Conservation (phyloP, 2,113 vertebrate genomes). For the Aphelocoma coerulescens region DNA sequence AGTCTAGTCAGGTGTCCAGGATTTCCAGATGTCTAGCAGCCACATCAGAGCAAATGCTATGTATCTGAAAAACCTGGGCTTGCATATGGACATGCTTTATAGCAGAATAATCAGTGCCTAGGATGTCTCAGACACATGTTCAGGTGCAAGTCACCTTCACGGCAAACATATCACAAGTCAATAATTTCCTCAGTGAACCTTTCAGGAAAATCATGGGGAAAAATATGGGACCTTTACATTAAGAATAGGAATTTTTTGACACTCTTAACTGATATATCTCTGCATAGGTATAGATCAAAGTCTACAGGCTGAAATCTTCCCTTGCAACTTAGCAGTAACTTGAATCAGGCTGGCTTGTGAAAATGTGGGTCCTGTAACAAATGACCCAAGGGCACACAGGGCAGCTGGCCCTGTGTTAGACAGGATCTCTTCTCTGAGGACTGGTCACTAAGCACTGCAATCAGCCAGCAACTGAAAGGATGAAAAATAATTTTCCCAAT, state of each 20-base stretch:
- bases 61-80: not conserved
- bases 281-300: not conserved
- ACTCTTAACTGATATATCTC: not conserved
- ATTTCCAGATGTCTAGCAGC: conserved; percentile 5
- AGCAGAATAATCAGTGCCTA: not conserved
- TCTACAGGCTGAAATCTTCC: not conserved
- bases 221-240: not conserved
- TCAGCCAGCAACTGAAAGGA: not conserved
- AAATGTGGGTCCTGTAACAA: not conserved
- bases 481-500: not conserved
- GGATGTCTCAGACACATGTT: not conserved
- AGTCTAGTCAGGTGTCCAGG: not conserved
- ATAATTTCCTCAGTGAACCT: not conserved
- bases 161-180: not conserved
- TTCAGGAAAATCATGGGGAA: not conserved
- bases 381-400: accelerated
- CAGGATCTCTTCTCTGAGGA: not conserved
- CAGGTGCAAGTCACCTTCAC: not conserved
- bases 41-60: not conserved
- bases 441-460: not conserved
- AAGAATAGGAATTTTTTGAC: not conserved
- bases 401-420: not conserved
- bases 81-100: not conserved
- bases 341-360: not conserved
- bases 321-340: not conserved